Evolutionary conservation across 2,888 invertebrate species (phyloP).

Genomic region (Drosophila lutescens): DNA sequence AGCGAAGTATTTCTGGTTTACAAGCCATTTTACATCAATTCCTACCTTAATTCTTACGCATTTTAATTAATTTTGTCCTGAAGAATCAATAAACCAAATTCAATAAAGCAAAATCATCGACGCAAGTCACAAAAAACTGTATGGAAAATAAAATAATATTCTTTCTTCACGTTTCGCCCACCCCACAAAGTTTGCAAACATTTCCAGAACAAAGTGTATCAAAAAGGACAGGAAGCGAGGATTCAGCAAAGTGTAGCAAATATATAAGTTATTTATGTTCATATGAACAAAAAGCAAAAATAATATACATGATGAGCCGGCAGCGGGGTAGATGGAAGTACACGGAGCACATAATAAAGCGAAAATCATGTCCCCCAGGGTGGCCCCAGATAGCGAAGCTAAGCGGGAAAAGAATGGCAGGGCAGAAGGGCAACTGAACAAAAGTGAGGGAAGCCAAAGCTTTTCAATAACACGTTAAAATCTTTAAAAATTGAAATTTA

Average conservation of each 20-base stretch:
- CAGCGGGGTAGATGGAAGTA: slow-evolving; percentile 12
- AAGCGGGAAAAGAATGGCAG: slow-evolving; percentile 15
- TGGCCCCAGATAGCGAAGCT: slow-evolving; percentile 38
- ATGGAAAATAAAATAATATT: slow-evolving; percentile 50
- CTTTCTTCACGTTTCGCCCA: neutral
- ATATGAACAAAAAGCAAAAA: slow-evolving; percentile 70
- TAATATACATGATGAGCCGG: slow-evolving; percentile 61
- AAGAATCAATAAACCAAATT: slow-evolving; percentile 58
- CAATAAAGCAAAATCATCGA: slow-evolving; percentile 24
- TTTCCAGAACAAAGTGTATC: slow-evolving; percentile 55
- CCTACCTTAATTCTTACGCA: neutral
- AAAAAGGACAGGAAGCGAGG: slow-evolving; percentile 29
- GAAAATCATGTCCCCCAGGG: slow-evolving; percentile 75
- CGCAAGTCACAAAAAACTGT: slow-evolving; percentile 23
- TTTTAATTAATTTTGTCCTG: slow-evolving; percentile 23
- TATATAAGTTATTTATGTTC: slow-evolving; percentile 74
- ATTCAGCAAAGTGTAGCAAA: slow-evolving; percentile 62
- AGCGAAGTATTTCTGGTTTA: slow-evolving; percentile 13
- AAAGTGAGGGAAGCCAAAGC: slow-evolving; percentile 44
- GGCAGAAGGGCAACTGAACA: slow-evolving; percentile 1
- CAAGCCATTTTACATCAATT: slow-evolving; percentile 4
- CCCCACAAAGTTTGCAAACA: slow-evolving; percentile 1
- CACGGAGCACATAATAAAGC: slow-evolving; percentile 68
- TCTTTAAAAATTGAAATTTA: slow-evolving; percentile 78
- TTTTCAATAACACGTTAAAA: slow-evolving; percentile 72